Evolutionary conservation across 2,113 vertebrate genomes (phyloP).

Genomic region (Cavia aperea): DNA sequence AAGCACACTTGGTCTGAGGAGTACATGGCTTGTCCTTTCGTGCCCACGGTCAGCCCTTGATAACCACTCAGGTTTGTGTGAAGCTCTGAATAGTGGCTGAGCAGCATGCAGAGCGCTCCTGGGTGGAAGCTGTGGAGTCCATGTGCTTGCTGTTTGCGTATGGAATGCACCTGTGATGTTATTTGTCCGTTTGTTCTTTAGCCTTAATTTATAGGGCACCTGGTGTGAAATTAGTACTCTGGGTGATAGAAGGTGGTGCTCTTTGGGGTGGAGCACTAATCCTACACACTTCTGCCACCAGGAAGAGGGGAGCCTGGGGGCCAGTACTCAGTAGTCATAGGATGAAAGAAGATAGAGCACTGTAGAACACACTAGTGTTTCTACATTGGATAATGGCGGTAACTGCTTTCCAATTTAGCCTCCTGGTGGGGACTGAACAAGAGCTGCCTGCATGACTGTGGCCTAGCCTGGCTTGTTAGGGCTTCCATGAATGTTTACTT

Average conservation of each 20-base stretch:
- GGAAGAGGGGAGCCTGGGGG: not conserved
- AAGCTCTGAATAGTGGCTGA: not conserved
- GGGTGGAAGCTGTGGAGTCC: not conserved
- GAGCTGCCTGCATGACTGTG: rapidly evolving
- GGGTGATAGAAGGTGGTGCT: not conserved
- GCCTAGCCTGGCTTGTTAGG: rapidly evolving
- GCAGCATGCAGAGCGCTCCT: not conserved
- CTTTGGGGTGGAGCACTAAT: not conserved
- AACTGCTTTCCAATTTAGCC: no score
- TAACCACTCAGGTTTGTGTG: not conserved
- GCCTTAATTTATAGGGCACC: not conserved
- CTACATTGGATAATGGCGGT: not conserved
- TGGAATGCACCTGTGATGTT: not conserved
- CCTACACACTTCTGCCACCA: not conserved
- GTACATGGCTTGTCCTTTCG: not conserved
- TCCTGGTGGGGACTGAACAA: not conserved
- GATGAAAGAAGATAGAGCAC: not conserved
- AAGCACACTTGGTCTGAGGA: rapidly evolving
- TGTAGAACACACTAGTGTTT: not conserved
- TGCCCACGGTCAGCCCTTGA: rapidly evolving
- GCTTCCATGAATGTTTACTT: rapidly evolving
- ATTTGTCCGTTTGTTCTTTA: not conserved
- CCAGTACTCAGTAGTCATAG: not conserved
- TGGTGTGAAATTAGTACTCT: not conserved
- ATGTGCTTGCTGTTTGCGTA: not conserved